phyloP scores from a whole-genome alignment of 2,888 invertebrate genomes.

The Lithosia quadra region DNA sequence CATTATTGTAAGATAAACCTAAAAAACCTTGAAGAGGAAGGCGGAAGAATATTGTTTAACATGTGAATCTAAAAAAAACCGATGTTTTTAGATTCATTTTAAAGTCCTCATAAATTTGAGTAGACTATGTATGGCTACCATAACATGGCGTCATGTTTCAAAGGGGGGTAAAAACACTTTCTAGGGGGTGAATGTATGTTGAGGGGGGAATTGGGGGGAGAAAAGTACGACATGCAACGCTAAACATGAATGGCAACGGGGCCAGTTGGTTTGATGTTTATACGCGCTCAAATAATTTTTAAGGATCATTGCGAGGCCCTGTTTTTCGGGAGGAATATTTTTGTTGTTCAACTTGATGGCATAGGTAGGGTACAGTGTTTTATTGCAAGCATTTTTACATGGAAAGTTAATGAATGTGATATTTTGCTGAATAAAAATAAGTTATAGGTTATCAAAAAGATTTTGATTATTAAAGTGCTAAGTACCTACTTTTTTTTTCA shows the following conservation, averaged over 20 bases:
- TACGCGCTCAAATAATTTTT: conserved; percentile 10
- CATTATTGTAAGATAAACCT: too few species aligned
- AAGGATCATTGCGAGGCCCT: not conserved
- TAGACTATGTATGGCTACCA: not conserved
- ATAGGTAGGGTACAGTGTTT: not conserved
- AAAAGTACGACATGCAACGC: conserved; percentile 24
- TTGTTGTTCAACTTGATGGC: not conserved
- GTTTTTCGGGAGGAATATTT: not conserved
- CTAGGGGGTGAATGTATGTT: not conserved
- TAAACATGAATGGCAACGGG: conserved; percentile 26
- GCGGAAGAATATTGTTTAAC: too few species aligned
- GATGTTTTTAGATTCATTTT: too few species aligned
- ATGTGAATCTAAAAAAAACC: too few species aligned
- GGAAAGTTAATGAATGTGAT: not conserved
- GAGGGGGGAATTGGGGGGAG: not conserved
- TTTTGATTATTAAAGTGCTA: too few species aligned
- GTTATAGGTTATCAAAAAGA: too few species aligned
- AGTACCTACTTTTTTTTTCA: too few species aligned
- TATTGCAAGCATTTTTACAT: not conserved
- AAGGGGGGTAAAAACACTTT: not conserved
- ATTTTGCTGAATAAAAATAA: not conserved
- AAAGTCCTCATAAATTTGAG: too few species aligned
- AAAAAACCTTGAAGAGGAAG: too few species aligned
- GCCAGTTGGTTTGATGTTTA: conserved; percentile 22
- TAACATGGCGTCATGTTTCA: not conserved